These are phyloP conservation scores for Micromesistius poutassou DNA, from an alignment of 2,797 vertebrate species.

Conservation along the genomic window DNA sequence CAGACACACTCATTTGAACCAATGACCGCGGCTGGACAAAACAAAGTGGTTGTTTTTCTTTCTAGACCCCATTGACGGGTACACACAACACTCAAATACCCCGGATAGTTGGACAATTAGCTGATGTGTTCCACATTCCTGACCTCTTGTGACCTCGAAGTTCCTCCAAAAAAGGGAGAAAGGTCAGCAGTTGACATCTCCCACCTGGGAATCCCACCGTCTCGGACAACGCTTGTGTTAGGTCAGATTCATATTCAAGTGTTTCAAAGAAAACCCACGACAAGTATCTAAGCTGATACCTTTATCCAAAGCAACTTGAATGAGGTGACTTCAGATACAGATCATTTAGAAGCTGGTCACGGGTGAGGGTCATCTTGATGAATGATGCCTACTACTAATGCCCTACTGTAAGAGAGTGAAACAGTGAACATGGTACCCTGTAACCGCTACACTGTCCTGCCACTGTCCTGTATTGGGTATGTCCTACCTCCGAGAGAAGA, in stretches of 20 bases:
- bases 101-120: conserved; percentile 55
- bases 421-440: neutral
- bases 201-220: neutral
- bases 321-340: neutral
- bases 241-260: neutral
- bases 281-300: neutral
- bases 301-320: neutral
- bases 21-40: conserved; percentile 8
- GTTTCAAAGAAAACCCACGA: neutral
- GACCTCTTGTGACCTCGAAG: conserved; percentile 43
- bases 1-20: conserved; percentile 8
- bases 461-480: neutral
- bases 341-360: neutral
- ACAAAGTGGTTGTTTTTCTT: conserved; percentile 8
- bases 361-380: neutral
- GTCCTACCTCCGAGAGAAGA: neutral
- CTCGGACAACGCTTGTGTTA: neutral
- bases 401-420: neutral
- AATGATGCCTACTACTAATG: neutral
- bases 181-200: conserved; percentile 42
- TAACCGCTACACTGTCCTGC: neutral
- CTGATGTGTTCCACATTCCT: conserved; percentile 59
- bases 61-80: conserved; percentile 39
- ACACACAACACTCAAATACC: conserved; percentile 41
- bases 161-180: conserved; percentile 45